A percentile compares a stretch with the other conserved stretches of the same genome.
Conservation (phyloP, 2,797 vertebrate species). For the Anas capensis region DNA sequence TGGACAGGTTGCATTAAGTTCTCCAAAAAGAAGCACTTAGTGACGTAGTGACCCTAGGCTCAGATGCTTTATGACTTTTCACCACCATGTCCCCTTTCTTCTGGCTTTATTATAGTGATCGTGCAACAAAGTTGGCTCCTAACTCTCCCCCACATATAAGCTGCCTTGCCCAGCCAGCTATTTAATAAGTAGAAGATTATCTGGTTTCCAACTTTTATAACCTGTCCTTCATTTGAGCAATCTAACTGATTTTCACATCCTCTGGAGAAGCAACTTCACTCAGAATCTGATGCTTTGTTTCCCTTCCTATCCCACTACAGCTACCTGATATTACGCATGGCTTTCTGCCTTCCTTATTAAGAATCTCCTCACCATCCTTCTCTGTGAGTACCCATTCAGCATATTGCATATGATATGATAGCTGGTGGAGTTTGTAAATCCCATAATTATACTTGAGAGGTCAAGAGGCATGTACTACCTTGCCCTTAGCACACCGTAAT, state of each 20-base stretch:
- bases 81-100: background rate
- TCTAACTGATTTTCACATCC: background rate
- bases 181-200: background rate
- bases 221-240: background rate
- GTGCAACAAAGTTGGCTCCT: background rate
- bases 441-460: background rate
- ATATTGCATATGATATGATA: background rate
- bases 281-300: background rate
- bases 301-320: accelerated
- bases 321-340: background rate
- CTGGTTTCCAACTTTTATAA: background rate
- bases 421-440: background rate
- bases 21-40: background rate
- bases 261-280: background rate
- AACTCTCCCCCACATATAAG: background rate
- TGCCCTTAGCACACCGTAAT: background rate
- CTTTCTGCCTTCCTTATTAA: background rate
- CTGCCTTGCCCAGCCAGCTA: background rate
- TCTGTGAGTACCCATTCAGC: background rate
- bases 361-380: background rate
- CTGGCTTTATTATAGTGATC: background rate
- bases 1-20: background rate
- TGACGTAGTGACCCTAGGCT: background rate
- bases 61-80: background rate
- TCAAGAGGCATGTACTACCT: background rate